Evolutionary conservation across 2,888 invertebrate species (phyloP).

Genomic region (Romanomermis culicivorax): DNA sequence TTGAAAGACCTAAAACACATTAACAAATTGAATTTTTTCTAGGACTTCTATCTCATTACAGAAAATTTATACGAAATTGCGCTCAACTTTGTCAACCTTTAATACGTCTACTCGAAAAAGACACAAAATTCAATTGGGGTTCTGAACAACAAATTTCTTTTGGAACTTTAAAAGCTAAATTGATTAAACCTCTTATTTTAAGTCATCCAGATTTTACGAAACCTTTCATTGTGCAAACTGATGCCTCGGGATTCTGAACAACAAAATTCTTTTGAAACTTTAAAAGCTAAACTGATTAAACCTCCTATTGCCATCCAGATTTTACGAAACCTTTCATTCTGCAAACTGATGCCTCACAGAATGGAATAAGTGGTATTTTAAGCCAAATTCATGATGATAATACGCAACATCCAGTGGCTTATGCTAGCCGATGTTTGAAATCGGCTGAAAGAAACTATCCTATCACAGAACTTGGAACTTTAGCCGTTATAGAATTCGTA

Average conservation of each 20-base stretch:
- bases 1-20: neutral
- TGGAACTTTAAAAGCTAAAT: neutral
- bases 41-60: constrained; percentile 4
- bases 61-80: constrained; percentile 2
- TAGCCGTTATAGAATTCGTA: constrained; percentile 1
- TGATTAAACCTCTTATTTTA: neutral
- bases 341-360: constrained; percentile 1
- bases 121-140: neutral
- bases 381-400: neutral
- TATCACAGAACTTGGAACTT: neutral
- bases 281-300: too few relatives aligned
- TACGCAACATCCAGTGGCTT: constrained; percentile 3
- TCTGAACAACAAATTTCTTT: neutral
- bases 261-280: too few relatives aligned
- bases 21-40: neutral
- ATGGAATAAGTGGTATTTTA: constrained; percentile 2
- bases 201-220: too few relatives aligned
- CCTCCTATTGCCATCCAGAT: constrained; percentile 5
- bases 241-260: too few relatives aligned
- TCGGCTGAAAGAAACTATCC: constrained; percentile 4
- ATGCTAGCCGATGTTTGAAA: neutral
- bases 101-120: neutral
- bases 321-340: constrained; percentile 2
- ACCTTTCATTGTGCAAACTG: too few relatives aligned
- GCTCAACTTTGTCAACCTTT: constrained; percentile 1